Base-by-base conservation (phyloP, 2,113 vertebrate species). In the Corvus moneduloides region DNA sequence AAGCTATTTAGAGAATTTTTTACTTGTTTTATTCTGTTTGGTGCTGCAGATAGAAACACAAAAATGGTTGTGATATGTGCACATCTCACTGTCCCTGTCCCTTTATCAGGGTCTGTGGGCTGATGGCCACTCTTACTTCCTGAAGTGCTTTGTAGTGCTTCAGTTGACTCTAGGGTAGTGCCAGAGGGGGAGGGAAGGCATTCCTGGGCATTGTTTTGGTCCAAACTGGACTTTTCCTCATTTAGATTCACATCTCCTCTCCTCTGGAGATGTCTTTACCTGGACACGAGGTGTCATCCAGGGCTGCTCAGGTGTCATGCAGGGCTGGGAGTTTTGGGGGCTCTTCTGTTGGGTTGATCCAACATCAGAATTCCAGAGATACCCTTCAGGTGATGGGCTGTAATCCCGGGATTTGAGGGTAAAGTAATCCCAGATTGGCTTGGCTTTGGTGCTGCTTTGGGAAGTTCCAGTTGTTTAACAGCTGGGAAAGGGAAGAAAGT, bases 51-150 rank as follows among this genome's bases (percentile, higher is more conserved):
- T 43, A 37, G 64, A 33, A 54, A 1, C 33, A 32, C 13, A 16
- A 1, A 14, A 51, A 2, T 6, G 6, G 8, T 9, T 14, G 10
- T 1, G 2, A 4, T 11, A 6, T 49, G 35, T 44, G 17, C 24
- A n/a, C 9, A 2, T 10, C 11, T 68, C 13, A 0, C 10, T 49
- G 71, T 16, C 24, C 35, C 52, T 55, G 0, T 39, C 26, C 51
- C 22, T 69, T 18, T 5, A 1, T 35, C 30, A 7, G 56, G 8
- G 15, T 19, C 32, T 77, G 6, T 13, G 30, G 51, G 43, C 28
- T 69, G 1, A 32, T 30, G 75, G 35, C 23, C 13, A 8, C n/a
- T 69, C 11, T 14, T 5, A 10, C 6, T 89, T 55, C 21, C 21
- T 16, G 1, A 6, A 27, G 48, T 61, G 22, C 12, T 28, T 39